phyloP scores from a whole-genome alignment of 2,113 vertebrate species.

The Micronycteris hirsuta region DNA sequence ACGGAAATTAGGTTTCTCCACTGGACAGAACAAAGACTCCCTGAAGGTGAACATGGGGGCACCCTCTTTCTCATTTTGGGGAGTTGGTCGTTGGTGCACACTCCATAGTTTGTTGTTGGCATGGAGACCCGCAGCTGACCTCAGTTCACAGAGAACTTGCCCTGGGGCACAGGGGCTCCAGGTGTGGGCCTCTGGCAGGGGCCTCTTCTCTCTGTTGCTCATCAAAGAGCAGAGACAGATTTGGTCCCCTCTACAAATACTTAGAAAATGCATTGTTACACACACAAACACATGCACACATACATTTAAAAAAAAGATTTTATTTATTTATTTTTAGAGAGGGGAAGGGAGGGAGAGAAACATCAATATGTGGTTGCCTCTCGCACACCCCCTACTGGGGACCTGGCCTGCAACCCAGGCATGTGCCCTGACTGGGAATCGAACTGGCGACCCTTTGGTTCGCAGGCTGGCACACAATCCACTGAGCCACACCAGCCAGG shows the following conservation, averaged over 20 bases:
- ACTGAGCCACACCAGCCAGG: no score
- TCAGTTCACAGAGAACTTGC: background rate
- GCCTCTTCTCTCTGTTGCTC: background rate
- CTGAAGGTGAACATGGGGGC: background rate
- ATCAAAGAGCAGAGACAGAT: background rate
- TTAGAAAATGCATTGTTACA: background rate
- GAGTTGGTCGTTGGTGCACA: background rate
- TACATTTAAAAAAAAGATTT: no score
- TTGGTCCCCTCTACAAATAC: background rate
- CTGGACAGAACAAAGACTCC: background rate
- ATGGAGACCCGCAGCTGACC: background rate
- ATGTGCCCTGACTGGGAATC: no score
- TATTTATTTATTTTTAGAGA: no score
- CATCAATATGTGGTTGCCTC: no score
- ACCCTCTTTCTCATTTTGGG: background rate
- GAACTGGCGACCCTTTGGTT: no score
- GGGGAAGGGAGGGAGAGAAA: no score
- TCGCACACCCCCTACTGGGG: no score
- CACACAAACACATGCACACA: background rate
- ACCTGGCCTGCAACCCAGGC: no score
- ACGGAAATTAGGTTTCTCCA: background rate
- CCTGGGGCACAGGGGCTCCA: background rate
- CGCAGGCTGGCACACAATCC: no score
- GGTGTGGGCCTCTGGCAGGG: background rate
- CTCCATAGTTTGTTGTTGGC: background rate